Percentiles rank a stretch among this genome's conserved stretches.
Evolutionary conservation across 1,140 invertebrate species (phyloP).

Genomic region (Akabosia matsudoensis): DNA sequence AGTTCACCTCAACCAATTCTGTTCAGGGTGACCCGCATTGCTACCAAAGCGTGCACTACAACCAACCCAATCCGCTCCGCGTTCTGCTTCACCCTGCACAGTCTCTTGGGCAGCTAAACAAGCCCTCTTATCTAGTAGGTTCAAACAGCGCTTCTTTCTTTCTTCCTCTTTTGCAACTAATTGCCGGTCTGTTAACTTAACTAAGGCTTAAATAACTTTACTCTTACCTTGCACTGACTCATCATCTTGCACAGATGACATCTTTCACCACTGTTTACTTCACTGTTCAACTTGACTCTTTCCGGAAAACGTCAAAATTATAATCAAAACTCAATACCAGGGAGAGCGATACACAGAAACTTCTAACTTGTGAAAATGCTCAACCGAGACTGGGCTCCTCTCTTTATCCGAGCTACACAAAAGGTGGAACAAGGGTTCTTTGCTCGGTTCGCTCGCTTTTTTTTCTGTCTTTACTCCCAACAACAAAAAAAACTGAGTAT

Average conservation of each 20-base stretch:
- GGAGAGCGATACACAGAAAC: too few relatives aligned
- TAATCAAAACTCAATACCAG: too few relatives aligned
- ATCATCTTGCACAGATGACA: constrained; percentile 5
- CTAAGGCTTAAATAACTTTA: not conserved
- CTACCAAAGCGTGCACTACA: not conserved
- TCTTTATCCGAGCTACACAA: too few relatives aligned
- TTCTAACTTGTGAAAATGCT: too few relatives aligned
- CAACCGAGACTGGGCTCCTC: too few relatives aligned
- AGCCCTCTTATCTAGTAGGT: not conserved
- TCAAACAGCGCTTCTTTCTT: not conserved
- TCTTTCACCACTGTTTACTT: not conserved
- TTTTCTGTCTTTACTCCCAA: too few relatives aligned
- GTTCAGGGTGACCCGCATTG: not conserved
- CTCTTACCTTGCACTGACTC: not conserved
- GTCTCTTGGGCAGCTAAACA: not conserved
- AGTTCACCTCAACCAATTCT: not conserved
- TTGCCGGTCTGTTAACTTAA: too few relatives aligned
- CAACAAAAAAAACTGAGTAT: too few relatives aligned
- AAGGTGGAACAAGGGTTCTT: too few relatives aligned
- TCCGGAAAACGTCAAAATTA: too few relatives aligned
- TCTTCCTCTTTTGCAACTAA: not conserved
- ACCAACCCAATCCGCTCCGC: not conserved
- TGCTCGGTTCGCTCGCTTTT: too few relatives aligned
- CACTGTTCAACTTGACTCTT: too few relatives aligned
- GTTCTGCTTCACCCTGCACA: constrained; percentile 7